phyloP scores from a whole-genome alignment of 64 coral and sea anemone genomes.

The Stichodactyla mertensii region DNA sequence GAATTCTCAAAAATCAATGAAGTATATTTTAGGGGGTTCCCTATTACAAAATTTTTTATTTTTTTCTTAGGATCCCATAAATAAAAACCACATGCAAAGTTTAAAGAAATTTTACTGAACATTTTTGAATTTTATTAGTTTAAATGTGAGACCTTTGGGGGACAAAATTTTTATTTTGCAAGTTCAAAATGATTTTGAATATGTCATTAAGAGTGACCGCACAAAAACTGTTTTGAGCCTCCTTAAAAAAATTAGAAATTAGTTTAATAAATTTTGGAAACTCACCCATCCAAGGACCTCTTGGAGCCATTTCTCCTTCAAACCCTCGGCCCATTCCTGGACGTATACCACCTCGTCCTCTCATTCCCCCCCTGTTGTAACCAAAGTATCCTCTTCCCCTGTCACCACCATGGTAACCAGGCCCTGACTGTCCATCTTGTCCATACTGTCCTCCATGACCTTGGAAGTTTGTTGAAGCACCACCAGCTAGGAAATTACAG shows the following conservation, averaged over 20 bases:
- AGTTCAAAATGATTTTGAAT: too few relatives aligned
- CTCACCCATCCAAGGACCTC: conserved; percentile 96
- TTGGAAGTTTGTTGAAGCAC: neutral
- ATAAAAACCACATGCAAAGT: too few relatives aligned
- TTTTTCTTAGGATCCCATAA: too few relatives aligned
- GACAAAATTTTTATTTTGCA: too few relatives aligned
- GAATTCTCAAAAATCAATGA: too few relatives aligned
- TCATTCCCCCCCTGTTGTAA: conserved; percentile 62
- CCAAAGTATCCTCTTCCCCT: conserved; percentile 53
- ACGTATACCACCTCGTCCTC: conserved; percentile 65
- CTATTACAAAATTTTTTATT: too few relatives aligned
- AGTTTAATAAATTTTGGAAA: neutral
- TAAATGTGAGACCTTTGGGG: too few relatives aligned
- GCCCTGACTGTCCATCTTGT: conserved; percentile 12
- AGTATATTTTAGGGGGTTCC: too few relatives aligned
- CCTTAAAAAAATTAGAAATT: neutral
- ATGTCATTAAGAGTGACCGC: too few relatives aligned
- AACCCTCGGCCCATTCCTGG: conserved; percentile 84
- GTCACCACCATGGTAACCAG: conserved; percentile 29
- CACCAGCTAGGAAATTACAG: neutral
- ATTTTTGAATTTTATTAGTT: too few relatives aligned
- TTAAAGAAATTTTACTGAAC: too few relatives aligned
- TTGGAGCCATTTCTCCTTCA: conserved; percentile 77
- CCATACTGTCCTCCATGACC: conserved; percentile 8
- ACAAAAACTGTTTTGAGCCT: too few relatives aligned